A percentile compares a stretch with the other conserved stretches of the same genome.
Conservation (phyloP, 2,113 vertebrate species). For the Monarcha castaneiventris region DNA sequence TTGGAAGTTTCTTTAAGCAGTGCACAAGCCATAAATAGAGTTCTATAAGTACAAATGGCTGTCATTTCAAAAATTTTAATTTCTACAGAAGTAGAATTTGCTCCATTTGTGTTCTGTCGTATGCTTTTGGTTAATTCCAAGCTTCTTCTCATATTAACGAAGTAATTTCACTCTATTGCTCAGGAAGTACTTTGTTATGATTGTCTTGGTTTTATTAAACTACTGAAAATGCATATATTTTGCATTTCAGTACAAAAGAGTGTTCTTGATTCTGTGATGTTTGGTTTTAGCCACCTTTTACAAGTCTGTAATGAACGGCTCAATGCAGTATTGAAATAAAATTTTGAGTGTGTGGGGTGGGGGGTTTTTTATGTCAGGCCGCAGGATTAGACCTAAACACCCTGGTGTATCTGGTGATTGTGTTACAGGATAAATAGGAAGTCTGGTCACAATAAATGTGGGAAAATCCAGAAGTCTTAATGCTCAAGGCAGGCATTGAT, state of each 20-base stretch:
- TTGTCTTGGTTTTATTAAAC: neutral
- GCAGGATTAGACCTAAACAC: neutral
- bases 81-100: neutral
- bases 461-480: neutral
- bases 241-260: neutral
- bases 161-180: neutral
- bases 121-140: neutral
- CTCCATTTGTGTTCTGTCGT: neutral
- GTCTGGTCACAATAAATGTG: neutral
- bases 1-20: slow-evolving; percentile 6
- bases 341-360: neutral
- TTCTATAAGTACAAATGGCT: slow-evolving; percentile 6
- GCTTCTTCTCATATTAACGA: neutral
- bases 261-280: neutral
- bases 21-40: neutral
- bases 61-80: slow-evolving; percentile 16
- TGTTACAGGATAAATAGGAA: neutral
- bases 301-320: neutral
- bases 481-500: neutral
- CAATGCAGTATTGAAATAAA: neutral
- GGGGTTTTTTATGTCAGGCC: neutral
- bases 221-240: neutral
- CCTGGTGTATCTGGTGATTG: neutral
- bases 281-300: neutral
- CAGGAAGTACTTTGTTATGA: neutral